Evolutionary conservation across 2,797 vertebrate species (phyloP), one percentile per base, ranked within the genome.

Genomic region (Hephaestus fuliginosus): DNA sequence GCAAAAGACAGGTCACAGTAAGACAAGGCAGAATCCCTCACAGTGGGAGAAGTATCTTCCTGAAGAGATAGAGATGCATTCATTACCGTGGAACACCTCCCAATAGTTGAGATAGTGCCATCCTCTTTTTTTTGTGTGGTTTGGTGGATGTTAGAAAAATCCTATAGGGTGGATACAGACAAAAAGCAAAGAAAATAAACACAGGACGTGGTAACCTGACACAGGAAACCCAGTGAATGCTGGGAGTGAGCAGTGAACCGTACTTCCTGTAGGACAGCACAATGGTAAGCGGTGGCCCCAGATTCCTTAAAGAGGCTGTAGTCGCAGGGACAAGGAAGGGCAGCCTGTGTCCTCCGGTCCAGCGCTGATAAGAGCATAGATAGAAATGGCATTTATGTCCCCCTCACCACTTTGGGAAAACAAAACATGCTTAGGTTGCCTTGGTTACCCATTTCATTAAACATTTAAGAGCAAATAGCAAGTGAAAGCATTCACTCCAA

Each of bases 171-270:
- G 92, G 90, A 93, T 92, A 87, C 91, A 91, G 90, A 91, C 91
- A 82, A 82, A 94, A 93, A 92, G 90, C 87, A 87, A 95, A 95
- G 94, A 95, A 96, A 96, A 96, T 95, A 96, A 95, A 96, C 94
- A 95, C 93, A 95, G 95, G 95, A 96, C 86, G 75, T 94, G 93
- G 91, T 93, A 95, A 95, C 94, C 94, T 96, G 94, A 95, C 95
- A 96, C 95, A 95, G 95, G 95, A 96, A 96, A 96, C 95, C 93
- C 91, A 95, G 84, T 95, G 95, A 96, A 96, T 96, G 94, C 94
- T 96, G 95, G 95, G 95, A 96, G 93, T 94, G 92, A 95, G 92
- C 91, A 74, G 89, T 86, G 89, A 93, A 92, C 92, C 78, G 71
- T 73, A 92, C 91, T 96, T 96, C 95, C 95, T 95, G 95, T 87